phyloP scores from a whole-genome alignment of 2,113 vertebrate genomes.

The Micronycteris hirsuta region DNA sequence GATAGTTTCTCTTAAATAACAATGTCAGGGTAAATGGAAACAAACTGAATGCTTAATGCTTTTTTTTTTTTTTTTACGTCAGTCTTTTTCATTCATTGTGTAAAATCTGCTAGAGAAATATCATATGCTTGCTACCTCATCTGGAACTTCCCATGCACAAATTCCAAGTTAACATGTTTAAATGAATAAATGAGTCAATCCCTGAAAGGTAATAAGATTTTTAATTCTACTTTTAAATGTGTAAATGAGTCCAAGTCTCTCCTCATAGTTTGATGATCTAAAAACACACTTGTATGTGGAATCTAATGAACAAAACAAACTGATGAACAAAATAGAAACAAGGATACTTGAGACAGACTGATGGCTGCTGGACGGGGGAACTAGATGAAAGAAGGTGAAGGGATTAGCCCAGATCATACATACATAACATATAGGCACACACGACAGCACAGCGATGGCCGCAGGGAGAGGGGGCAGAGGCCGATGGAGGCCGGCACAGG shows the following conservation, averaged over 20 bases:
- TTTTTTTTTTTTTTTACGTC: constrained; percentile 34
- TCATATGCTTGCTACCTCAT: constrained; percentile 1
- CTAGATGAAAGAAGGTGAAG: no score
- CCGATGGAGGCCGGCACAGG: background rate
- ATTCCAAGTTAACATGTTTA: constrained; percentile 36
- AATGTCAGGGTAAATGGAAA: constrained; percentile 18
- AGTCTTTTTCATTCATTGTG: background rate
- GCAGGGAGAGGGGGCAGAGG: background rate
- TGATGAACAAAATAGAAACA: no score
- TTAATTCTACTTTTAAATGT: background rate
- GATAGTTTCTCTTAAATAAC: constrained; percentile 40
- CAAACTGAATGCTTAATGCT: constrained; percentile 41
- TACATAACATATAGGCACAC: background rate
- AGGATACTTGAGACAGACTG: no score
- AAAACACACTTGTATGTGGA: background rate
- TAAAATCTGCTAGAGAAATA: constrained; percentile 12
- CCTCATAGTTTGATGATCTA: background rate
- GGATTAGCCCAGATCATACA: no score
- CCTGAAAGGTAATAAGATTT: background rate
- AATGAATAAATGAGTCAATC: constrained; percentile 36
- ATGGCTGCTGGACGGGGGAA: no score
- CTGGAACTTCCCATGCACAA: constrained; percentile 23
- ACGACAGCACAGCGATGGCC: background rate
- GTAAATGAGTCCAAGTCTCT: background rate
- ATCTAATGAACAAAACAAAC: no score